Evolutionary conservation across 2,797 vertebrate species (phyloP).

Genomic region (Enteromius paludinosus): DNA sequence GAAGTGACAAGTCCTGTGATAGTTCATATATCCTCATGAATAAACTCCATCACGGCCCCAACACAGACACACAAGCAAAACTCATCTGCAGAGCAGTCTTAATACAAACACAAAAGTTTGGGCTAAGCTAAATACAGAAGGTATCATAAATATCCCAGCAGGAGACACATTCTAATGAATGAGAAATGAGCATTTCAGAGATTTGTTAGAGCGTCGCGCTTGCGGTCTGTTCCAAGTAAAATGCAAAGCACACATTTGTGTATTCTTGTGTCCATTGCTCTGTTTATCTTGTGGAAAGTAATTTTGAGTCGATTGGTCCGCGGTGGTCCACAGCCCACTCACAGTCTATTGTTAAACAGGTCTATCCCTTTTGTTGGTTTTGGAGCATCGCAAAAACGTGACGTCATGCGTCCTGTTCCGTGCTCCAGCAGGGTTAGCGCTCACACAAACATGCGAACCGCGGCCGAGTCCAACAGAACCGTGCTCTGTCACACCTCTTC

Average conservation of each 20-base stretch:
- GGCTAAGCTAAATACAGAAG: neutral
- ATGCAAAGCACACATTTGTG: slow-evolving; percentile 6
- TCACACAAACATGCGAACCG: too few species aligned
- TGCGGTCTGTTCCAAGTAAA: slow-evolving; percentile 4
- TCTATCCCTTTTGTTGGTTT: too few species aligned
- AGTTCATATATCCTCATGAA: slow-evolving; percentile 70
- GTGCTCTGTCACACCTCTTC: too few species aligned
- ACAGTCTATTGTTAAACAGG: too few species aligned
- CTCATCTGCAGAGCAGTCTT: slow-evolving; percentile 22
- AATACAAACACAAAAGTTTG: neutral
- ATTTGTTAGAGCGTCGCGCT: neutral
- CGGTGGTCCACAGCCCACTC: too few species aligned
- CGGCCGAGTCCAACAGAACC: too few species aligned
- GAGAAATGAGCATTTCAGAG: neutral
- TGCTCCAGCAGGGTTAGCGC: too few species aligned
- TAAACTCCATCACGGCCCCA: slow-evolving; percentile 51
- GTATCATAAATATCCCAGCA: neutral
- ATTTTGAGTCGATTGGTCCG: too few species aligned
- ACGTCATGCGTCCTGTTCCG: too few species aligned
- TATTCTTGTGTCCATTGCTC: neutral
- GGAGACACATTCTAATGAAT: neutral
- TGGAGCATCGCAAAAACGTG: too few species aligned
- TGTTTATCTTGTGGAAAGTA: too few species aligned
- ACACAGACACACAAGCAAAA: slow-evolving; percentile 19
- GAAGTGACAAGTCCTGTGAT: slow-evolving; percentile 75